Conservation (phyloP, 2,888 invertebrate species). For the Cosmia trapezina region DNA sequence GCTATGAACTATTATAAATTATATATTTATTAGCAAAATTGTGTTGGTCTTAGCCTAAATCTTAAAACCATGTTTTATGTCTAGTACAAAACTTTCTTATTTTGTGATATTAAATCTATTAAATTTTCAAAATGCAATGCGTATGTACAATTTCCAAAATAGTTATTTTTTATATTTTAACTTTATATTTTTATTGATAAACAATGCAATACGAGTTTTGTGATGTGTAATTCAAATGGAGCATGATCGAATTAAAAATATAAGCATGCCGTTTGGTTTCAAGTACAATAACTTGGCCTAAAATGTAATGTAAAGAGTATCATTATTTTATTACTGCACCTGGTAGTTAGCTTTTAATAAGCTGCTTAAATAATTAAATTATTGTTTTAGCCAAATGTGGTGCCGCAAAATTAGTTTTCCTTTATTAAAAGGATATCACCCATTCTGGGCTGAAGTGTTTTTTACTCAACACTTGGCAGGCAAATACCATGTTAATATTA, state of each 20-base stretch:
- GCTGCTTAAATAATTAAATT: slow-evolving; percentile 3
- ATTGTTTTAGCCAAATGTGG: not conserved
- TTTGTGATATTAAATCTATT: slow-evolving; percentile 46
- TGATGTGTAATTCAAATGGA: not conserved
- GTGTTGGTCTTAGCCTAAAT: slow-evolving; percentile 1
- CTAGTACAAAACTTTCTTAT: slow-evolving; percentile 43
- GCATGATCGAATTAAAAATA: slow-evolving; percentile 7
- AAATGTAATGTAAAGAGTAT: not conserved
- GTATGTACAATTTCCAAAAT: slow-evolving; percentile 14
- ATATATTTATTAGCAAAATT: not conserved
- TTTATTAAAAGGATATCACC: not conserved
- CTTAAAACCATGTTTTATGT: slow-evolving; percentile 9
- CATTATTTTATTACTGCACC: not conserved
- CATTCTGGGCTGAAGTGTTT: not conserved
- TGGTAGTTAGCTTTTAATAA: not conserved
- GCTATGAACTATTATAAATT: slow-evolving; percentile 8
- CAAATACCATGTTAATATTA: not conserved
- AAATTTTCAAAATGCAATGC: slow-evolving; percentile 8
- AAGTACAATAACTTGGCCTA: slow-evolving; percentile 21
- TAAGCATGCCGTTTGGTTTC: slow-evolving; percentile 4
- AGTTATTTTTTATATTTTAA: slow-evolving; percentile 12
- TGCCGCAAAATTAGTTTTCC: not conserved
- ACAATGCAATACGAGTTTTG: slow-evolving; percentile 18
- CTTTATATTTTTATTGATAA: slow-evolving; percentile 9
- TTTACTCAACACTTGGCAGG: not conserved